Evolutionary conservation across 2,113 vertebrate genomes (phyloP).

Genomic region (Ia io): DNA sequence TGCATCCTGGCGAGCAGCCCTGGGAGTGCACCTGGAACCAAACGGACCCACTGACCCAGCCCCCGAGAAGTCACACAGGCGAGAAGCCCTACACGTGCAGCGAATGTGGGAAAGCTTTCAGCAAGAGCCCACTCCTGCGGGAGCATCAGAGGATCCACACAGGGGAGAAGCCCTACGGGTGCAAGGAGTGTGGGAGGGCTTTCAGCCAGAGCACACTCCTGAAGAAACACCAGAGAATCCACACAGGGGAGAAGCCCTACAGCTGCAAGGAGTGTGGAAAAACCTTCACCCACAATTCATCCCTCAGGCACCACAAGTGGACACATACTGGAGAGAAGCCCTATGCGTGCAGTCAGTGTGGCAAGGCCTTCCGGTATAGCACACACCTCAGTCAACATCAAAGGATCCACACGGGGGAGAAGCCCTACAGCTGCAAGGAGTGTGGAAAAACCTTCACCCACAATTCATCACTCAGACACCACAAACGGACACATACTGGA

Average conservation of each 20-base stretch:
- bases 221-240: no score
- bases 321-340: background rate
- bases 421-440: background rate
- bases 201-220: background rate
- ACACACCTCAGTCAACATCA: background rate
- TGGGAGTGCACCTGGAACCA: slow-evolving; percentile 18
- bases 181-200: background rate
- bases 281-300: background rate
- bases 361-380: slow-evolving; percentile 14
- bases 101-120: slow-evolving; percentile 8
- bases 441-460: slow-evolving; percentile 45
- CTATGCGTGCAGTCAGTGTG: background rate
- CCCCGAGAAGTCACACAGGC: background rate
- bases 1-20: slow-evolving; percentile 8
- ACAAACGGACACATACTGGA: background rate
- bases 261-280: background rate
- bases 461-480: background rate
- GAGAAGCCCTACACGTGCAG: background rate
- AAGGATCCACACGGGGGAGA: slow-evolving; percentile 26
- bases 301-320: background rate
- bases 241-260: background rate
- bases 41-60: background rate
- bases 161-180: background rate
- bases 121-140: no score
- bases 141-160: no score